Conservation (phyloP, 2,888 invertebrate species). For the Chironomus tentans region DNA sequence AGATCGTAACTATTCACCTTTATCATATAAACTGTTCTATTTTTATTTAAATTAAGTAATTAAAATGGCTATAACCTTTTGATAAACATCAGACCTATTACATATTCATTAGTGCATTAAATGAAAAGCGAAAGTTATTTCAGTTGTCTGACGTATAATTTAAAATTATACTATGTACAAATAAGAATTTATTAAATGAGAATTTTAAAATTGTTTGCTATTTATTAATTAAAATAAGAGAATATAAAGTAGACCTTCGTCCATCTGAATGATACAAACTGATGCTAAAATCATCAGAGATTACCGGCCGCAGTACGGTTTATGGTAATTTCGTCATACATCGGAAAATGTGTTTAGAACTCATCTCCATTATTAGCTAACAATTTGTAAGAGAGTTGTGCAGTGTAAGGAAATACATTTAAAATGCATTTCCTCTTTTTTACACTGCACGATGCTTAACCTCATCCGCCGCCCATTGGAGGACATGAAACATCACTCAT, state of each 20-base stretch:
- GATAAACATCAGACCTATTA: too few species aligned
- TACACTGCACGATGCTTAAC: slow-evolving; percentile 22
- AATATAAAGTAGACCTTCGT: not conserved
- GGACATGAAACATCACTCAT: slow-evolving; percentile 3
- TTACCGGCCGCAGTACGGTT: slow-evolving; percentile 6
- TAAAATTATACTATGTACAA: too few species aligned
- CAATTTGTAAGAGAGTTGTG: not conserved
- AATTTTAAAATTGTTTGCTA: not conserved
- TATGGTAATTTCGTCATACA: slow-evolving; percentile 13
- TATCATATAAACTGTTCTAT: too few species aligned
- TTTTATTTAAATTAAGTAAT: too few species aligned
- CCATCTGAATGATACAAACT: not conserved
- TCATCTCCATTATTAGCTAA: not conserved
- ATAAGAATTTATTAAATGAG: too few species aligned
- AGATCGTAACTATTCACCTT: too few species aligned
- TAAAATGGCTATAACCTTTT: too few species aligned
- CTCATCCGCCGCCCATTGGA: slow-evolving; percentile 12
- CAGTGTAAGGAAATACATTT: not conserved
- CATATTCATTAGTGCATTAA: too few species aligned
- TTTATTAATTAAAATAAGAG: not conserved
- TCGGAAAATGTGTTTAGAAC: not conserved
- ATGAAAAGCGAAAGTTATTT: slow-evolving; percentile 3
- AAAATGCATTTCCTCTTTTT: not conserved
- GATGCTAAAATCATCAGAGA: slow-evolving; percentile 21
- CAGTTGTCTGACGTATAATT: not conserved